phyloP scores from a whole-genome alignment of 92 coral and sea anemone genomes.

The Paragorgia papillata region DNA sequence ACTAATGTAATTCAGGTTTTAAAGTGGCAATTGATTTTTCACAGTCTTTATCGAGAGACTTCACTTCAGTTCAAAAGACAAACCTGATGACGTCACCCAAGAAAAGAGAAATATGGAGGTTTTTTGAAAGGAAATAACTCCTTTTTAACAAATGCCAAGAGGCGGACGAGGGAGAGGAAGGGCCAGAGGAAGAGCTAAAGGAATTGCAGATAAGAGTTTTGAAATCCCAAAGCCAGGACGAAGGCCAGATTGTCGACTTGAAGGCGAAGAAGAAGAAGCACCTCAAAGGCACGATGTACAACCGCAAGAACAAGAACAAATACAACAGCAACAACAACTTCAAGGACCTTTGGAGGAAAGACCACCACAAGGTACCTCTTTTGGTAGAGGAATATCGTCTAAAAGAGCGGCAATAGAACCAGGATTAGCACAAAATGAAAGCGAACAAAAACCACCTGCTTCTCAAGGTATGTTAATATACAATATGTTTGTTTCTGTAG shows the following conservation, averaged over 20 bases:
- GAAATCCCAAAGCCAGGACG: conserved; percentile 11
- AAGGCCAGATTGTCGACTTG: neutral
- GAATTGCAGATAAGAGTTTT: conserved; percentile 32
- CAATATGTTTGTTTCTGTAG: neutral
- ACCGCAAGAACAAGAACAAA: neutral
- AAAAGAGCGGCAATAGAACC: neutral
- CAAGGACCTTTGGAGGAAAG: neutral
- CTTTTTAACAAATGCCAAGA: conserved; percentile 25
- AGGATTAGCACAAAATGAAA: neutral
- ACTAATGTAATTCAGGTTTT: no score
- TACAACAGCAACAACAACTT: neutral
- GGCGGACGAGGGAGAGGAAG: conserved; percentile 48
- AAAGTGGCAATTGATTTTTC: no score
- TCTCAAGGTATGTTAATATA: neutral
- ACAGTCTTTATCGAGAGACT: no score
- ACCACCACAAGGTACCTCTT: neutral
- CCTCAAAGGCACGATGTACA: neutral
- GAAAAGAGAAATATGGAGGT: no score
- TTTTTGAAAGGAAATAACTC: no score
- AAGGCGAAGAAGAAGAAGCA: neutral
- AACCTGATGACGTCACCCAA: no score
- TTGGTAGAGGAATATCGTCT: neutral
- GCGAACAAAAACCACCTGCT: conserved; percentile 2
- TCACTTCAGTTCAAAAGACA: no score
- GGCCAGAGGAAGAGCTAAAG: conserved; percentile 52